A percentile compares a stretch with the other conserved stretches of the same genome.
Evolutionary conservation across 2,888 invertebrate genomes (phyloP).

Genomic region (Ormyrus pomaceus): DNA sequence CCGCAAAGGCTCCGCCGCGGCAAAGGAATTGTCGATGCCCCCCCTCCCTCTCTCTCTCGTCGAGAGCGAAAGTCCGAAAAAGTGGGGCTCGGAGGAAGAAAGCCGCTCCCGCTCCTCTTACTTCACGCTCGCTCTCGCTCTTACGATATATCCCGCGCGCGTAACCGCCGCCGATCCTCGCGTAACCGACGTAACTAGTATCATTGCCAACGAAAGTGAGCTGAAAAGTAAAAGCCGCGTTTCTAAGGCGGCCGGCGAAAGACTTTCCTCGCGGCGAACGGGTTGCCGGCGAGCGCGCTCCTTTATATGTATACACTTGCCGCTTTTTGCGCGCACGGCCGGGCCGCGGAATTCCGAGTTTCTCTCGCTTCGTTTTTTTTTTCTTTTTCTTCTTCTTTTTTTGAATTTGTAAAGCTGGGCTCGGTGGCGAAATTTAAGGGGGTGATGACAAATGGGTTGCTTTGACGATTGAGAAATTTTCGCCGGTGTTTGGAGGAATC

Average conservation of each 20-base stretch:
- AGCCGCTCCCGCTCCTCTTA: constrained; percentile 15
- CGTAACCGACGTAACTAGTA: constrained; percentile 74
- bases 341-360: too few relatives aligned
- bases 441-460: too few relatives aligned
- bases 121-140: background rate
- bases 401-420: too few relatives aligned
- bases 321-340: too few relatives aligned
- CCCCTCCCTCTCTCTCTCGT: background rate
- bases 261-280: constrained; percentile 27
- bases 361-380: background rate
- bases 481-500: too few relatives aligned
- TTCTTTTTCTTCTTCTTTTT: background rate
- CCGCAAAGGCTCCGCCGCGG: too few relatives aligned
- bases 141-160: constrained; percentile 51
- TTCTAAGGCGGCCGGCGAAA: constrained; percentile 22
- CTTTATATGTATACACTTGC: too few relatives aligned
- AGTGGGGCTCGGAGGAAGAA: constrained; percentile 26
- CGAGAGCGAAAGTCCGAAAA: constrained; percentile 50
- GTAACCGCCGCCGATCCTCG: constrained; percentile 63
- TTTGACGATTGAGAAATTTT: too few relatives aligned
- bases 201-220: constrained; percentile 74
- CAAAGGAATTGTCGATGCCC: too few relatives aligned
- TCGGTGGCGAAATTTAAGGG: too few relatives aligned
- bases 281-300: too few relatives aligned
- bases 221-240: constrained; percentile 69